Percentiles rank a stretch among this genome's conserved stretches.
Conservation (phyloP, 30 jellyfish, hydroid and myxozoan genomes). For the Hydractinia echinata region DNA sequence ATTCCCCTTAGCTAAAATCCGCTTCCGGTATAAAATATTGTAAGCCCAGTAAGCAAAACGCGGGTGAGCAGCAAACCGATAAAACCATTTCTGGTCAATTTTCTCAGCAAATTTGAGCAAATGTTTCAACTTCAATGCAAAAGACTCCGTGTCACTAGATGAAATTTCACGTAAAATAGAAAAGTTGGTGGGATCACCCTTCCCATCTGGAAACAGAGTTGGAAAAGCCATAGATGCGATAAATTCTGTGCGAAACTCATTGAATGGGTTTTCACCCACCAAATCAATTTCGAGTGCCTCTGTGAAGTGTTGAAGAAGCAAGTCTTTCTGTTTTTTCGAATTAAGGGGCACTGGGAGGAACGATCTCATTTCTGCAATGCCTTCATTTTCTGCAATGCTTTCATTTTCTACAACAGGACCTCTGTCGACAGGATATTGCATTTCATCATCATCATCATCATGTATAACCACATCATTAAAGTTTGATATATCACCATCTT, state of each 20-base stretch:
- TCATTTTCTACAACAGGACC: conserved; percentile 1
- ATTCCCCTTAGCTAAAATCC: not conserved
- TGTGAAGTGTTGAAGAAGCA: too few species aligned
- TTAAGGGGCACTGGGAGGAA: conserved; percentile 16
- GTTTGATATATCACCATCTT: conserved; percentile 24
- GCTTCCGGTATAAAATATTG: too few species aligned
- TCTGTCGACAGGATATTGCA: not conserved
- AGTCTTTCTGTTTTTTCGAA: conserved; percentile 1
- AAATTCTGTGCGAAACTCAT: conserved; percentile 23
- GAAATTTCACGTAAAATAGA: conserved; percentile 17
- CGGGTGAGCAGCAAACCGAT: conserved; percentile 13
- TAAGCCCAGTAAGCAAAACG: too few species aligned
- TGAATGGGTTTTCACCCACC: conserved; percentile 23
- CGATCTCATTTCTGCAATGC: not conserved
- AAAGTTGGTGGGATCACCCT: conserved; percentile 30
- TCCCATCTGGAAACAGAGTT: conserved; percentile 33
- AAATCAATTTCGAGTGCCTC: conserved; percentile 3
- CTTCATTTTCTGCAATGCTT: too few species aligned
- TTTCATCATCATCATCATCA: not conserved
- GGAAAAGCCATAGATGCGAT: conserved; percentile 49
- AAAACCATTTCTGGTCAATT: not conserved
- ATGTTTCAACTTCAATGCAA: not conserved
- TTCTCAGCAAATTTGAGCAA: conserved; percentile 9
- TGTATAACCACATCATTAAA: conserved; percentile 3
- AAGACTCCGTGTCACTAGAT: conserved; percentile 17